These are phyloP conservation scores for Platichthys flesus DNA, from an alignment of 2,113 vertebrate species.

Conservation along the genomic window DNA sequence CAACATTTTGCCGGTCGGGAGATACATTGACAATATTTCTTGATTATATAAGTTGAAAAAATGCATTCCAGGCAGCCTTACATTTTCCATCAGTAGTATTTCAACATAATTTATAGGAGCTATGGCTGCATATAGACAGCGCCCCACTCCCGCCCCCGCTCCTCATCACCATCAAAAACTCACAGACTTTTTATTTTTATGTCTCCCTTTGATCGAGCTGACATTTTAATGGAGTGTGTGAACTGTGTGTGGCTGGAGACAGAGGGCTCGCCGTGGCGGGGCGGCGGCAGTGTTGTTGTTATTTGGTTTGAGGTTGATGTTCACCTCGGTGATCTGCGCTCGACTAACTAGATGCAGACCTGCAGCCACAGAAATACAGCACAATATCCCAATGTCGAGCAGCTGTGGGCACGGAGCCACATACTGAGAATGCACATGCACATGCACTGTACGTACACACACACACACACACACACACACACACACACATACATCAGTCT, in stretches of 20 bases:
- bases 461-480: neutral
- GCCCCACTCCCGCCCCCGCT: neutral
- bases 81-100: neutral
- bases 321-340: conserved; percentile 34
- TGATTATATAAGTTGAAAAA: neutral
- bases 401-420: conserved; percentile 53
- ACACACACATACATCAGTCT: neutral
- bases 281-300: conserved; percentile 45
- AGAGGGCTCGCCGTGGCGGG: conserved; percentile 30
- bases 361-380: conserved; percentile 39
- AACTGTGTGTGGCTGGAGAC: conserved; percentile 59
- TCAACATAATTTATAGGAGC: neutral
- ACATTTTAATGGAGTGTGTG: conserved; percentile 48
- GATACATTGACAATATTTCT: neutral
- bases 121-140: neutral
- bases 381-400: conserved; percentile 24
- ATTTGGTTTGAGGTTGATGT: conserved; percentile 62
- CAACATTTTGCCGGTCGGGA: too few relatives aligned
- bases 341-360: conserved; percentile 57
- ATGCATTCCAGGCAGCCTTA: neutral
- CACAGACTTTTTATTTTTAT: conserved; percentile 2
- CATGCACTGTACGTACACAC: conserved; percentile 27
- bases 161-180: conserved; percentile 13
- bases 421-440: conserved; percentile 39
- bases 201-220: conserved; percentile 61